These are phyloP conservation scores for Nomia melanderi DNA, from an alignment of 1,140 invertebrate species.

Conservation along the genomic window DNA sequence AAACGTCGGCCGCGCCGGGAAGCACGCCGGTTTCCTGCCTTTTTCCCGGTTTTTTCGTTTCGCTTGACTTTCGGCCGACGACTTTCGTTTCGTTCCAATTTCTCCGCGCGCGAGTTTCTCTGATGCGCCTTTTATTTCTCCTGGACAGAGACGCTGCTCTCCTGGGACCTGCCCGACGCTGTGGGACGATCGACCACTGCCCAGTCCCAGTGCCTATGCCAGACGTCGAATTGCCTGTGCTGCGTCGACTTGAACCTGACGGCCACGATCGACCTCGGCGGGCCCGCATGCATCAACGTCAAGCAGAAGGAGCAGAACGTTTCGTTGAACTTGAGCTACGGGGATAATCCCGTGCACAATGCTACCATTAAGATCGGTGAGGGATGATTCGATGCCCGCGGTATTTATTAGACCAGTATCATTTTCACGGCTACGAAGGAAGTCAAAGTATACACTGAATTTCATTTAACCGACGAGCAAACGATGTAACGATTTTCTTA, in stretches of 20 bases:
- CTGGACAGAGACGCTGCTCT: conserved; percentile 71
- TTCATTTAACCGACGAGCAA: too few relatives aligned
- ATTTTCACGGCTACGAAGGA: too few relatives aligned
- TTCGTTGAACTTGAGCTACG: conserved; percentile 81
- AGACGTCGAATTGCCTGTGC: conserved; percentile 76
- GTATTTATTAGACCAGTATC: too few relatives aligned
- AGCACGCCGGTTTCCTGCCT: conserved; percentile 44
- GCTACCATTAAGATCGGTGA: conserved; percentile 80
- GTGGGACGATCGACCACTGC: conserved; percentile 71
- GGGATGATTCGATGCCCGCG: not conserved
- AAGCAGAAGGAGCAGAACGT: conserved; percentile 80
- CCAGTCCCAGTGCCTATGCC: conserved; percentile 79
- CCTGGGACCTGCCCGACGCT: conserved; percentile 72
- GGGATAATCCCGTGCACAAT: conserved; percentile 81
- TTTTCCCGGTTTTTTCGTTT: too few relatives aligned
- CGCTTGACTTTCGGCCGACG: conserved; percentile 57
- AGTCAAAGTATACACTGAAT: too few relatives aligned
- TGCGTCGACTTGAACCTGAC: conserved; percentile 79
- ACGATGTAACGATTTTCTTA: too few relatives aligned
- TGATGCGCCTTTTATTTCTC: conserved; percentile 43
- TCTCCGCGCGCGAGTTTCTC: conserved; percentile 62
- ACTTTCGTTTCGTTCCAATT: conserved; percentile 65
- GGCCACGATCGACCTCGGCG: conserved; percentile 79
- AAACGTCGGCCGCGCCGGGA: conserved; percentile 34
- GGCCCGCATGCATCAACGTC: conserved; percentile 80